phyloP scores from a whole-genome alignment of 2,888 invertebrate genomes.

The Galerucella calmariensis region DNA sequence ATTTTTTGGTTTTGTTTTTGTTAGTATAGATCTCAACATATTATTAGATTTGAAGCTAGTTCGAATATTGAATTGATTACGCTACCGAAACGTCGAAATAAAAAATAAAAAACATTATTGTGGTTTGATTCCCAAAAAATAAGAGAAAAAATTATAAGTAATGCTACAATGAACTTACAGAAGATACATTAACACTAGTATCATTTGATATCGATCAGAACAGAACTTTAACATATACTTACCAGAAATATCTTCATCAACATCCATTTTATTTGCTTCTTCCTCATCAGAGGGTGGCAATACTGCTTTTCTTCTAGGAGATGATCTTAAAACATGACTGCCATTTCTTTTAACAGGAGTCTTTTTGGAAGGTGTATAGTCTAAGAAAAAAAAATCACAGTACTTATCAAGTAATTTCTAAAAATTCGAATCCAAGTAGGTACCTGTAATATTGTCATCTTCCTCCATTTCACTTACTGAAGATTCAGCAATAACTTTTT shows the following conservation, averaged over 20 bases:
- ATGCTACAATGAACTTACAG: too few relatives aligned
- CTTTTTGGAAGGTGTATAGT: conserved; percentile 13
- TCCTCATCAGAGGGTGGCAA: conserved; percentile 26
- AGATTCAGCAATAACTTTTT: conserved; percentile 9
- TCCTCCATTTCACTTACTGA: background rate
- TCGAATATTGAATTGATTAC: too few relatives aligned
- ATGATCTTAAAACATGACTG: background rate
- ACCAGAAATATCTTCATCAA: conserved; percentile 14
- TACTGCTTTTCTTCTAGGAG: conserved; percentile 4
- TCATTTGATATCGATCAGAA: too few relatives aligned
- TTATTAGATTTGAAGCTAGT: too few relatives aligned
- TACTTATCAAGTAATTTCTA: background rate
- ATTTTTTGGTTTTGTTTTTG: too few relatives aligned
- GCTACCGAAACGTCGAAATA: too few relatives aligned
- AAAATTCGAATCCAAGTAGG: background rate
- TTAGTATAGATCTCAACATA: too few relatives aligned
- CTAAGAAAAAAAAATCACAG: background rate
- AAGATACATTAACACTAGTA: too few relatives aligned
- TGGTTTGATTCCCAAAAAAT: too few relatives aligned
- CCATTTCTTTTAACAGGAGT: conserved; percentile 2
- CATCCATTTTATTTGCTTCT: conserved; percentile 27
- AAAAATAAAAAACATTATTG: too few relatives aligned
- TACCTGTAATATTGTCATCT: background rate
- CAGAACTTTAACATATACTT: background rate
- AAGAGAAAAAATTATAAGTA: too few relatives aligned